Conservation (phyloP, 1,140 invertebrate genomes). For the Diorhabda carinulata region DNA sequence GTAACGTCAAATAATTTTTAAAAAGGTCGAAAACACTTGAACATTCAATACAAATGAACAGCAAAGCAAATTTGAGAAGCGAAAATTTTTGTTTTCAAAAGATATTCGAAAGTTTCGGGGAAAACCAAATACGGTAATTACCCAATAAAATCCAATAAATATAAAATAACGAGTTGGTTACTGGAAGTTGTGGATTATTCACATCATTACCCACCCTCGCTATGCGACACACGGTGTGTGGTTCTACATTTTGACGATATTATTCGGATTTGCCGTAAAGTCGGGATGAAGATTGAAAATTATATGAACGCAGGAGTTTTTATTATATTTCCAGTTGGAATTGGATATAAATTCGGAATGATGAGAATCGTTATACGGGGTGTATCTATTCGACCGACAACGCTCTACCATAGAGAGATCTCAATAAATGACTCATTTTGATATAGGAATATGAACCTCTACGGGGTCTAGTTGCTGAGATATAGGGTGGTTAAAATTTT, state of each 20-base stretch:
- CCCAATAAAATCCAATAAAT: not conserved
- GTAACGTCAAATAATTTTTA: not conserved
- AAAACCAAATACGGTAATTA: not conserved
- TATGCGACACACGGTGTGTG: not conserved
- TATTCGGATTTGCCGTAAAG: not conserved
- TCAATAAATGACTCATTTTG: no score
- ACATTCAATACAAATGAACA: not conserved
- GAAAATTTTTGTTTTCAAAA: no score
- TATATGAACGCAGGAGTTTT: not conserved
- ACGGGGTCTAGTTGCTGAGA: no score
- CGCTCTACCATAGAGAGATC: no score
- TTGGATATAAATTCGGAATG: no score
- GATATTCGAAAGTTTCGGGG: no score
- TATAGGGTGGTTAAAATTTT: no score
- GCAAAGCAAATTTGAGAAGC: not conserved
- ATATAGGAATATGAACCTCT: no score
- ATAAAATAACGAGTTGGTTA: not conserved
- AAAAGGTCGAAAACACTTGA: not conserved
- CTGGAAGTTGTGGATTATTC: not conserved
- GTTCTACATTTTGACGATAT: no score
- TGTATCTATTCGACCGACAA: no score
- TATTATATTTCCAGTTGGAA: not conserved
- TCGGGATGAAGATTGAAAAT: not conserved
- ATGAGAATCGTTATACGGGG: no score
- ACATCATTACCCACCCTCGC: conserved; percentile 1